Evolutionary conservation across 2,888 invertebrate genomes (phyloP), one percentile per base, ranked within the genome.

Genomic region (Campopleginae sp.): DNA sequence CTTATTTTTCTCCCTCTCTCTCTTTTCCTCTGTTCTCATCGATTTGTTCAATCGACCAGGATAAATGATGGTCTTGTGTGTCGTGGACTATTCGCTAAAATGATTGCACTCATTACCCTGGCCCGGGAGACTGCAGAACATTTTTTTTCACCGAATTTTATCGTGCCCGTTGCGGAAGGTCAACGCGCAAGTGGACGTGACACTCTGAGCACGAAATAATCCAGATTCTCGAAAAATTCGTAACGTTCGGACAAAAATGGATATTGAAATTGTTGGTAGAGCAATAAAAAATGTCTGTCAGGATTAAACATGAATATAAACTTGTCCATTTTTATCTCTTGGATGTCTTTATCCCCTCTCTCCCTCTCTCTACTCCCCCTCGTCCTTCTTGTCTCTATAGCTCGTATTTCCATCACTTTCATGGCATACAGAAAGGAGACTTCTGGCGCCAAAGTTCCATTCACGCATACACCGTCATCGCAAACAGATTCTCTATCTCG

Each of bases 401-500:
- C 46, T 31, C 23, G 51, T 78, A 77, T 48, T 71, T 65, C 68
- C 70, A 77, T 77, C 84, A 77, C 38, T 78, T 82, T 78, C 79
- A 86, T 85, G 82, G 80, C 54, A 42, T 44, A 74, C 58, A 66
- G 31, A 75, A 23, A 65, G 46, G 74, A 82, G 78, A 82, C 84
- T 88, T 87, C 87, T 84, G 87, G 88, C 90, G 90, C 88, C 80
- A 91, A 91, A 92, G 91, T 92, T 91, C 93, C 93, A 93, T 93
- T 93, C 93, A 93, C 93, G 93, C 93, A 93, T 93, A 93, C 91
- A 90, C 86, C 86, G 84, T 90, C 90, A 91, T 92, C 90, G 93
- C 93, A 93, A 93, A 93, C 93, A 93, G 93, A 93, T 93, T 93
- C 86, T 75, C 80, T 19, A 80, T 80, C 80, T 80, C 80, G 91